Base-by-base conservation (phyloP, 2,888 invertebrate species). In the Dimorphilus gyrociliatus region DNA sequence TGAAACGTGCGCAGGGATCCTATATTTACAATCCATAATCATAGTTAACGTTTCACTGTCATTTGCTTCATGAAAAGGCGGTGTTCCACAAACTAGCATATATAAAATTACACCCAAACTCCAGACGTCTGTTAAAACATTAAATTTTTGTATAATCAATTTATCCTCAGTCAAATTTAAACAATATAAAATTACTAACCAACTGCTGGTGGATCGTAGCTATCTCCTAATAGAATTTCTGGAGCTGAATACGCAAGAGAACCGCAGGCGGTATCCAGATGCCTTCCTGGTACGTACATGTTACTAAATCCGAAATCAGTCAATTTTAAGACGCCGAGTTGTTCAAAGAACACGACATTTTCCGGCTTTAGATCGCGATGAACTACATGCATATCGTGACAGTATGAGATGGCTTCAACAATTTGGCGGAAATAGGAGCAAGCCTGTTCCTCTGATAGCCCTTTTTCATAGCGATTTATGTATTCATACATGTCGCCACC, bases 1-100 rank as follows among this genome's bases (percentile, higher is more conserved):
- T 8, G 88, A 81, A 41, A 97, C 76, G 65, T 85, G 80, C 17
- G 72, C 63, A 32, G 94, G 90, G 52, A 90, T 78, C 35, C 77
- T 76, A 62, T 90, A 97, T 69, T 88, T 88, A 69, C 94, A 94
- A 65, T 97, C 94, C 82, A 97, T 86, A 44, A 97, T 97, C 84
- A 88, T 92, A 18, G 90, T 94, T 32, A 99, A 68, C 1, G 97
- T 99, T 71, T 97, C 97, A 51, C 88, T 90, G 65, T 99, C 97
- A 64, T 94, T 97, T 18, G 92, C 90, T 68, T 94, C 94, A 67
- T 92, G 90, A 63, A 97, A 97, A 4, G 97, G 97, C 19, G 92
- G 80, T 58, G 81, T 78, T 4, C 97, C 97, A 64, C 85, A 86
- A 4, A 94, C 92, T 52, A 97, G 69, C 92, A 97, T 97, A 66